Evolutionary conservation across 1,140 invertebrate genomes (phyloP).

Genomic region (Drosophila funebris): DNA sequence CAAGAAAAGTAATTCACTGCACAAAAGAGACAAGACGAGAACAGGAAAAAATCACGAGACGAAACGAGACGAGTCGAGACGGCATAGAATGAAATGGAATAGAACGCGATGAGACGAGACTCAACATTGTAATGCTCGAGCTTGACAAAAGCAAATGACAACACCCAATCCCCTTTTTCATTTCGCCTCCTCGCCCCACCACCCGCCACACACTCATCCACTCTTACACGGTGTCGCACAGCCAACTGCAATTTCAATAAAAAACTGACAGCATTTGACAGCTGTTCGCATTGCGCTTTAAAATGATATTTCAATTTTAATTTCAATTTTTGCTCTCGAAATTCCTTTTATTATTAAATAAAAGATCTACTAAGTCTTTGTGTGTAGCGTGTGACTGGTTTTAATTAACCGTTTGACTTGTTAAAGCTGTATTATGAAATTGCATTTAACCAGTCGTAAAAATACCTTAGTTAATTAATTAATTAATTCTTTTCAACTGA

Average conservation of each 20-base stretch:
- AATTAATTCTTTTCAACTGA: slow-evolving; percentile 20
- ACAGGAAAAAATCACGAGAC: slow-evolving; percentile 13
- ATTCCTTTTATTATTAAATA: neutral
- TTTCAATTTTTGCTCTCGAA: neutral
- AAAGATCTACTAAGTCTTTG: neutral
- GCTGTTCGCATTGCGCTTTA: slow-evolving; percentile 12
- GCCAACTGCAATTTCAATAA: slow-evolving; percentile 7
- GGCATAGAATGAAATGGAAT: slow-evolving; percentile 1
- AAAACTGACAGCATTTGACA: slow-evolving; percentile 26
- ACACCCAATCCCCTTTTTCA: neutral
- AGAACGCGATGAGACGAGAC: slow-evolving; percentile 17
- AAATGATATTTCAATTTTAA: neutral
- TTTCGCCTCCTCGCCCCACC: too few species aligned
- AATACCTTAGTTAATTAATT: slow-evolving; percentile 20
- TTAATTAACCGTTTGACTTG: slow-evolving; percentile 22
- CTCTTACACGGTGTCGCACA: too few species aligned
- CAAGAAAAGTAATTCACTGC: slow-evolving; percentile 77
- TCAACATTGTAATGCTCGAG: slow-evolving; percentile 27
- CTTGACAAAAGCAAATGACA: slow-evolving; percentile 35
- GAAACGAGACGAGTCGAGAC: slow-evolving; percentile 17
- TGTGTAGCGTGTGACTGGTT: neutral
- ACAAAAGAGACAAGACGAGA: slow-evolving; percentile 43
- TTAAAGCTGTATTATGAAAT: neutral
- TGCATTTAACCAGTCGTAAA: neutral
- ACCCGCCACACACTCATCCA: too few species aligned